These are phyloP conservation scores for Papilio machaon DNA, from an alignment of 1,140 invertebrate genomes.

Conservation along the genomic window DNA sequence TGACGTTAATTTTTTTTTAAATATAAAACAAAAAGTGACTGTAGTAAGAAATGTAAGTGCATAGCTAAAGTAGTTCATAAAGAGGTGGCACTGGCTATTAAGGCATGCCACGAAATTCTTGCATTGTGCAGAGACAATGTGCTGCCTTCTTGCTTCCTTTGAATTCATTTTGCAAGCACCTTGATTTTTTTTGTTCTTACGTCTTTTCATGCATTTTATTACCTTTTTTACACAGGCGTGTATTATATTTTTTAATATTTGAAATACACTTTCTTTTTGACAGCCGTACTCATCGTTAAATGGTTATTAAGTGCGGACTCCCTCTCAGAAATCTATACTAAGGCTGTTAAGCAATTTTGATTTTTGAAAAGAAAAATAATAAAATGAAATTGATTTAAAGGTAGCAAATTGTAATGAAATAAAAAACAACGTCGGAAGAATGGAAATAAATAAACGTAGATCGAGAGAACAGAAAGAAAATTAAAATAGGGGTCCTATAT, in stretches of 20 bases:
- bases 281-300: not conserved
- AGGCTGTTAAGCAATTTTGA: too few species aligned
- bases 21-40: constrained; percentile 18
- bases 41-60: constrained; percentile 15
- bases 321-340: too few species aligned
- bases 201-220: constrained; percentile 29
- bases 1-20: not conserved
- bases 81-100: constrained; percentile 22
- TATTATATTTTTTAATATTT: constrained; percentile 27
- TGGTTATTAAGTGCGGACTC: too few species aligned
- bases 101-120: constrained; percentile 39
- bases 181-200: constrained; percentile 33
- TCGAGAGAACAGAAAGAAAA: constrained; percentile 6
- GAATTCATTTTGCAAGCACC: constrained; percentile 37
- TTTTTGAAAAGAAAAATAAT: not conserved
- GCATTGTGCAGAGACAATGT: constrained; percentile 38
- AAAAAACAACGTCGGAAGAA: not conserved
- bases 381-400: not conserved
- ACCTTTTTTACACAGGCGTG: constrained; percentile 19
- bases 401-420: not conserved
- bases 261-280: not conserved
- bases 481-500: constrained; percentile 39
- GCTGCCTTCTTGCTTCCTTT: constrained; percentile 28
- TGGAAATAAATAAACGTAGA: not conserved
- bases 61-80: constrained; percentile 17